Base-by-base conservation (phyloP, 2,888 invertebrate species). In the Galeruca laticollis region DNA sequence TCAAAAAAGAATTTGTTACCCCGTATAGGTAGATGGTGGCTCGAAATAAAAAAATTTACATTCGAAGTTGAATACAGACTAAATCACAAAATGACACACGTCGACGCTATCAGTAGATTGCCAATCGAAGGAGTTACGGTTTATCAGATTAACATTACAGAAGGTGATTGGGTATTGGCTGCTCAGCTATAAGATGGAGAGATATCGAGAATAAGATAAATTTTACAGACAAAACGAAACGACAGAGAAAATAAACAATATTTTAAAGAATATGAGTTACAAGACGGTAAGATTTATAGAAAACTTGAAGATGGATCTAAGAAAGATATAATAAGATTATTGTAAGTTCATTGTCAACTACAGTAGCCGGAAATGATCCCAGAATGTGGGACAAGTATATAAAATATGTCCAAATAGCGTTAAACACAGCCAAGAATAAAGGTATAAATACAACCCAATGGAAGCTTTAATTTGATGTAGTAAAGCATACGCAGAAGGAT, bases 11-110 rank as follows among this genome's bases (percentile, higher is more conserved):
- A 83, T 26, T 63, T 83, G 0, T 51, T 80, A 1, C 81, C 82
- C 0, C 64, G 80, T 2, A 77, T 81, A 1, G 77, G 77, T 1
- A 63, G 81, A 2, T 81, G 82, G 80, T 80, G 80, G 80, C 57
- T 78, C 1, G 75, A 76, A 10, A 33, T 78, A 2, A 77, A 78
- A 57, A 77, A 80, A 33, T 74, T 75, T 56, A 66, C 43, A 6
- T 76, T 75, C 67, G 37, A 71, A 5, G 60, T 76, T 31, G 64
- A 67, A 43, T 71, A 76, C 51, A 6, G 72, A 56, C 68, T 73
- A 5, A 73, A 71, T 21, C 35, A 20, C 13, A 10, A 33, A 10
- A 64, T 77, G 62, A 47, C 72, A 10, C 76, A 77, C 52, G 76
- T 74, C 9, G 75, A 77, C 57, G 71, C 66, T 31, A 35, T 75